These are phyloP conservation scores for Sinhomidia bicolor DNA, from an alignment of 2,888 invertebrate genomes.

Conservation along the genomic window DNA sequence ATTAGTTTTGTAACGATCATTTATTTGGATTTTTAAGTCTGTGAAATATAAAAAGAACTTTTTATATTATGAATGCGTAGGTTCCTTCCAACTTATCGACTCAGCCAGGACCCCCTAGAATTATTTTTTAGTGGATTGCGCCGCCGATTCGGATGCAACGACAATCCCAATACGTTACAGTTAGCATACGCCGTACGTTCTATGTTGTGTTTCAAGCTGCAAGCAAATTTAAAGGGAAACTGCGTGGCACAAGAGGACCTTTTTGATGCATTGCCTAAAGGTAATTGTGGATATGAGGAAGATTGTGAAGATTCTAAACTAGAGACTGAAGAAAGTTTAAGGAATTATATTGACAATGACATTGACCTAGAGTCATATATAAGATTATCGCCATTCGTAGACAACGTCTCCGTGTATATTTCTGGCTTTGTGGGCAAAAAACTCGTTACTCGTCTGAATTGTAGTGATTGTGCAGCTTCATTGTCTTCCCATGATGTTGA, in stretches of 20 bases:
- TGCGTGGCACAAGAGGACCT: not conserved
- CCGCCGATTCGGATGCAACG: not conserved
- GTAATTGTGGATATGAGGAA: too few relatives aligned
- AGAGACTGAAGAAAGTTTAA: not conserved
- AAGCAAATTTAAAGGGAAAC: not conserved
- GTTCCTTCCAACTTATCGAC: not conserved
- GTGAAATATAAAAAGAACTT: too few relatives aligned
- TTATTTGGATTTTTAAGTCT: too few relatives aligned
- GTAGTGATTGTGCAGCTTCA: not conserved
- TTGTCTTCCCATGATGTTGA: not conserved
- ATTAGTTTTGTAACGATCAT: too few relatives aligned
- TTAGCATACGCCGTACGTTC: not conserved
- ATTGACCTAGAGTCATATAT: not conserved
- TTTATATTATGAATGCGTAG: too few relatives aligned
- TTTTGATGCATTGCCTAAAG: not conserved
- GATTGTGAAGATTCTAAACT: too few relatives aligned
- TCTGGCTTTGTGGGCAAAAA: slow-evolving; percentile 3
- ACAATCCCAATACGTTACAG: not conserved
- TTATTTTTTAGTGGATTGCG: slow-evolving; percentile 1
- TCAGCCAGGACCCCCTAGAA: slow-evolving; percentile 8
- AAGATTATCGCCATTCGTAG: not conserved
- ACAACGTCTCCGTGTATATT: not conserved
- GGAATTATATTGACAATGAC: not conserved
- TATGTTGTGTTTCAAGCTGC: not conserved
- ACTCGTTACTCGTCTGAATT: not conserved